phyloP scores from a whole-genome alignment of 92 coral and sea anemone genomes.

The Zoanthus sociatus region DNA sequence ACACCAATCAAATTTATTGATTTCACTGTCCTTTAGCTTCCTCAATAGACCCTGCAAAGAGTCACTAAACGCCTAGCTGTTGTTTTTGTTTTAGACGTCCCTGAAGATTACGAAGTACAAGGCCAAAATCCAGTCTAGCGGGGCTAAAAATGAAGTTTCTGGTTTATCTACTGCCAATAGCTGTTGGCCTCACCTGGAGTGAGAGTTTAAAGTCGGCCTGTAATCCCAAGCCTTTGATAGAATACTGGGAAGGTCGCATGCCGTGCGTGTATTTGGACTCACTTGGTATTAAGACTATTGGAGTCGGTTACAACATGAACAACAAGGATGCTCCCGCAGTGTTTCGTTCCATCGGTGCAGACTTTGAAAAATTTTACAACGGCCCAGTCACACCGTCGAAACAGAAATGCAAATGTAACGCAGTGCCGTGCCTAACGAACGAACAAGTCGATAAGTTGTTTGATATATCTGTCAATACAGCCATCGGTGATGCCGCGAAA shows the following conservation, averaged over 20 bases:
- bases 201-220: slow-evolving; percentile 40
- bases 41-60: too few relatives aligned
- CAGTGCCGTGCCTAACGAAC: slow-evolving; percentile 78
- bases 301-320: slow-evolving; percentile 84
- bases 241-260: slow-evolving; percentile 70
- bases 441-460: slow-evolving; percentile 73
- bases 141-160: neutral
- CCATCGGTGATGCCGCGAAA: slow-evolving; percentile 71
- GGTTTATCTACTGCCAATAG: neutral
- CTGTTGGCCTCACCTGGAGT: neutral
- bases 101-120: neutral
- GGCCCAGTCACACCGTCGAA: slow-evolving; percentile 72
- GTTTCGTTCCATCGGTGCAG: slow-evolving; percentile 77
- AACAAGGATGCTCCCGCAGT: slow-evolving; percentile 64
- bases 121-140: neutral
- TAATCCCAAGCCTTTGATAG: slow-evolving; percentile 80
- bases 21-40: too few relatives aligned
- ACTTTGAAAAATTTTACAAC: slow-evolving; percentile 76
- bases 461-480: slow-evolving; percentile 64
- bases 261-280: slow-evolving; percentile 87
- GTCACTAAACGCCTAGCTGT: too few relatives aligned
- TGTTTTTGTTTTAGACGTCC: too few relatives aligned
- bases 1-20: neutral
- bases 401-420: slow-evolving; percentile 69
- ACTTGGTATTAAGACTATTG: slow-evolving; percentile 78